Conservation (phyloP, 2,113 vertebrate species). For the Arenaria interpres region DNA sequence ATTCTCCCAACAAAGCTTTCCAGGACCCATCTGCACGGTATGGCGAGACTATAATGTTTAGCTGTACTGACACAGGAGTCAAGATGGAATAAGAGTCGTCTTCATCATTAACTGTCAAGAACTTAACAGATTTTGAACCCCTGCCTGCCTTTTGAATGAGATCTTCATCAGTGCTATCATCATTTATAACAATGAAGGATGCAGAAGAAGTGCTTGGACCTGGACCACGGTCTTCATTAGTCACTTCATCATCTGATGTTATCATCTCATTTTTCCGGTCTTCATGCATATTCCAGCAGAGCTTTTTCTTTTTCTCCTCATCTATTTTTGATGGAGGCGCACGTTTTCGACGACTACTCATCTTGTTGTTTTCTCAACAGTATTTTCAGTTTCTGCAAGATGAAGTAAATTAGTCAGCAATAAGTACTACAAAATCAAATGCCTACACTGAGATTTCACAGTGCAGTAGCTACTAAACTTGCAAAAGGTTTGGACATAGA, state of each 20-base stretch:
- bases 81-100: slow-evolving; percentile 65
- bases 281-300: slow-evolving; percentile 94
- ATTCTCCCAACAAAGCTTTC: slow-evolving; percentile 88
- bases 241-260: slow-evolving; percentile 51
- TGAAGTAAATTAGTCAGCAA: background rate
- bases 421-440: background rate
- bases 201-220: slow-evolving; percentile 64
- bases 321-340: slow-evolving; percentile 86
- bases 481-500: background rate
- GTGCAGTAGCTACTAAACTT: background rate
- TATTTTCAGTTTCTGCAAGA: background rate
- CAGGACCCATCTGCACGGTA: slow-evolving; percentile 71
- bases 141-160: background rate
- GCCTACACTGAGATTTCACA: background rate
- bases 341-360: slow-evolving; percentile 91
- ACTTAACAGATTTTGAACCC: background rate
- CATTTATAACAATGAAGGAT: slow-evolving; percentile 15
- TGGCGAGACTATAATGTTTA: slow-evolving; percentile 77
- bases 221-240: slow-evolving; percentile 28
- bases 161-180: slow-evolving; percentile 56
- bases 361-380: slow-evolving; percentile 43
- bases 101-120: slow-evolving; percentile 28
- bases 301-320: slow-evolving; percentile 84
- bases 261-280: slow-evolving; percentile 78
- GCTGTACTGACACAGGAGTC: slow-evolving; percentile 62